These are phyloP conservation scores for Agrypnia vestita DNA, from an alignment of 1,140 invertebrate species.

Conservation along the genomic window DNA sequence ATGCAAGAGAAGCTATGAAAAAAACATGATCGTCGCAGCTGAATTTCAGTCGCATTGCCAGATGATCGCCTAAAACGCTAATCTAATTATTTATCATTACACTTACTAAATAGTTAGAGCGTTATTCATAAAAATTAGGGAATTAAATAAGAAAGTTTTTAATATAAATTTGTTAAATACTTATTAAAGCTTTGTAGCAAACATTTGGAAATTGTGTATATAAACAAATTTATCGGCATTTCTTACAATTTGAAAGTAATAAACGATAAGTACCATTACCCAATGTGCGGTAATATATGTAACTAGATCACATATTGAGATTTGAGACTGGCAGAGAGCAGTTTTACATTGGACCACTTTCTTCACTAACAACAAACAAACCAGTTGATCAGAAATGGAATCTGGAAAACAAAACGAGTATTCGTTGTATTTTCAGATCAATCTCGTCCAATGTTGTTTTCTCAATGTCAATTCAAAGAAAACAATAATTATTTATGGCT, in stretches of 20 bases:
- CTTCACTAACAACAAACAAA: conserved; percentile 35
- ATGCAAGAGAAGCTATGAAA: no score
- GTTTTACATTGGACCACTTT: conserved; percentile 34
- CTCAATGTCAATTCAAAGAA: conserved; percentile 23
- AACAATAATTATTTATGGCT: not conserved
- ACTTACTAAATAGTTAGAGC: no score
- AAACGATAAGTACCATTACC: conserved; percentile 41
- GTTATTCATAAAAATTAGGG: no score
- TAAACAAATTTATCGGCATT: not conserved
- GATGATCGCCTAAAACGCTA: no score
- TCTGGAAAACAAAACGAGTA: conserved; percentile 1
- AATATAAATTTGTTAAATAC: no score
- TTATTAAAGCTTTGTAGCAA: no score
- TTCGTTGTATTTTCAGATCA: conserved; percentile 15
- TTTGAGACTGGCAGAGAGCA: conserved; percentile 20
- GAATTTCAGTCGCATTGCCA: no score
- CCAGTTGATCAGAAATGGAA: conserved; percentile 23
- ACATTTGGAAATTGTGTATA: no score
- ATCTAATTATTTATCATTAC: no score
- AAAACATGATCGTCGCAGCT: no score
- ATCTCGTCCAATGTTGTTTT: conserved; percentile 27
- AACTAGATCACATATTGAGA: conserved; percentile 44
- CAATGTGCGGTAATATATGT: conserved; percentile 44
- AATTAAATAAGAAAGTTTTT: no score
- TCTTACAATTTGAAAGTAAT: conserved; percentile 31